Conservation (phyloP, 1,140 invertebrate species). For the Zaprionus davidi region DNA sequence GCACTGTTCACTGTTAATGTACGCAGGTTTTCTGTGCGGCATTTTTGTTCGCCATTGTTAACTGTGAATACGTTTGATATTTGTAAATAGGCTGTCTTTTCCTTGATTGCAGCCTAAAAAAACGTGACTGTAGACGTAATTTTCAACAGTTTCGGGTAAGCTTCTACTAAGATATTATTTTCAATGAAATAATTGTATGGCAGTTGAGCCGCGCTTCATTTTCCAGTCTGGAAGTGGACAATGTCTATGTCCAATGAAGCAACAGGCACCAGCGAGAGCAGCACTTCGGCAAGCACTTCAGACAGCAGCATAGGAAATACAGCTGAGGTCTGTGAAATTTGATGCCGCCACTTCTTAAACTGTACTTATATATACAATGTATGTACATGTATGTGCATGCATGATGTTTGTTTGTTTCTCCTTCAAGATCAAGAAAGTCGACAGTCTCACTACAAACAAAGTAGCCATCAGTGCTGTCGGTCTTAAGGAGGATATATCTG, state of each 20-base stretch:
- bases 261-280: constrained; percentile 44
- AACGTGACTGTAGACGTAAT: neutral
- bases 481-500: constrained; percentile 68
- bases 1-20: neutral
- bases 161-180: neutral
- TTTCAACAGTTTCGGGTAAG: neutral
- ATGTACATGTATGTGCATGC: neutral
- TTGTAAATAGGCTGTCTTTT: neutral
- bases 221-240: neutral
- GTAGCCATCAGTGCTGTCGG: constrained; percentile 53
- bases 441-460: constrained; percentile 51
- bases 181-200: neutral
- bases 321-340: constrained; percentile 49
- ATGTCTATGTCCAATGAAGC: constrained; percentile 53
- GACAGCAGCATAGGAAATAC: constrained; percentile 31
- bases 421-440: constrained; percentile 68
- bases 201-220: neutral
- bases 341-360: neutral
- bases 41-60: neutral
- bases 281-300: constrained; percentile 41
- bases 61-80: neutral
- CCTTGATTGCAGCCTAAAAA: neutral
- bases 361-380: constrained; percentile 2
- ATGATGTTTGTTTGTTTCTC: constrained; percentile 1
- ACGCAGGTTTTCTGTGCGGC: neutral